Conservation (phyloP, 2,888 invertebrate species). For the Catonia carolina region DNA sequence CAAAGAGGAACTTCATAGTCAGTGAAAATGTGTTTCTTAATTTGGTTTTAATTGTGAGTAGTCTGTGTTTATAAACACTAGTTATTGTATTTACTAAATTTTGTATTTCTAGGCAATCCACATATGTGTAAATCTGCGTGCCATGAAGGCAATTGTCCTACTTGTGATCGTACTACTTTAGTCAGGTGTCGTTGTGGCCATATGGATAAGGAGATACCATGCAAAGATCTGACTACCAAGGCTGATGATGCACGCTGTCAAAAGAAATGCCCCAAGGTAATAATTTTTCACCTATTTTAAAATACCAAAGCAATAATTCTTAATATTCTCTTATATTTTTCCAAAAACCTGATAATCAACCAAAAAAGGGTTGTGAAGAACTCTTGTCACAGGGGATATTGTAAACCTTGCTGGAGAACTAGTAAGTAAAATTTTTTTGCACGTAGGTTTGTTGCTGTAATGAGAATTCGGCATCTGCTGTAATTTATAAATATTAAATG, state of each 20-base stretch:
- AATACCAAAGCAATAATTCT: not conserved
- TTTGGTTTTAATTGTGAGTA: no score
- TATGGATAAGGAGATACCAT: constrained; percentile 73
- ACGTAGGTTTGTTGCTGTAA: no score
- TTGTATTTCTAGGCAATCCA: constrained; percentile 47
- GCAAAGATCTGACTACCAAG: constrained; percentile 61
- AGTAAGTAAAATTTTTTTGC: constrained; percentile 53
- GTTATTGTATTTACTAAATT: no score
- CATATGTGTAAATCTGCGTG: constrained; percentile 63
- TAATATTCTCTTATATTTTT: not conserved
- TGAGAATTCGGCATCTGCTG: no score
- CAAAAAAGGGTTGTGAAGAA: constrained; percentile 78
- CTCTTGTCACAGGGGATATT: constrained; percentile 85
- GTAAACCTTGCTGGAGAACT: constrained; percentile 68
- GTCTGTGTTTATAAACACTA: no score
- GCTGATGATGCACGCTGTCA: constrained; percentile 75
- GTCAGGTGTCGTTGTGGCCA: constrained; percentile 81
- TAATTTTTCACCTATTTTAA: constrained; percentile 18
- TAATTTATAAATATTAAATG: no score
- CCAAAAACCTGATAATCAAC: no score
- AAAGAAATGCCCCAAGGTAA: constrained; percentile 80
- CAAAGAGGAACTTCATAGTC: no score
- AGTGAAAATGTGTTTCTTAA: no score
- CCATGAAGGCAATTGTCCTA: constrained; percentile 68
- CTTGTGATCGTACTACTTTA: constrained; percentile 65